Evolutionary conservation across 1,140 invertebrate species (phyloP), one percentile per base, ranked within the genome.

Genomic region (Lepidostoma basale): DNA sequence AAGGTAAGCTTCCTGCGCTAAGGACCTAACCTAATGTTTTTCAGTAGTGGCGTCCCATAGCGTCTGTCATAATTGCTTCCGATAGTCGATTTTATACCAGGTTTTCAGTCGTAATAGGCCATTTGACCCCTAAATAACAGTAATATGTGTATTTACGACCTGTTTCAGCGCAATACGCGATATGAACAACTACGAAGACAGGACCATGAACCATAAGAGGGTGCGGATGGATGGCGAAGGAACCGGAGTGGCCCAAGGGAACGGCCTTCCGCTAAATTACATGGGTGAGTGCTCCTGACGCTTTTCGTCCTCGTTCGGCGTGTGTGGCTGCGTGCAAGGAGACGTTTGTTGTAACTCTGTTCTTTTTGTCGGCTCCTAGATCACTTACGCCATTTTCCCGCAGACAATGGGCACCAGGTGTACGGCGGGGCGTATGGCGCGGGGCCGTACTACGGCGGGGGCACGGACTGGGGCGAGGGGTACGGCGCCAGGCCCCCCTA

Each of bases 151-250:
- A 12, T 8, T 5, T 23, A 6, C 10, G 16, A n/a, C 36, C 36
- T 25, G 45, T 62, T 72, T 54, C 18, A 66, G 63, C 63, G 63
- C 40, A 54, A 39, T 42, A 42, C 52, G 20, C 49, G 44, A 59
- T 76, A 83, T 83, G 81, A 83, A 83, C 78, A 83, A 83, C 81
- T 80, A 83, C 73, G 80, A 81, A 62, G 81, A 83, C 75, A 78
- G 81, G 76, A 79, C 80, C 25, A 82, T 83, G 79, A 81, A 79
- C 75, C 82, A 83, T 74, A 83, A 83, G 75, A 77, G 82, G 70
- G 76, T 82, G 71, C 77, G 82, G 70, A 83, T 83, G 82, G 82
- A 83, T 72, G 78, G 77, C 60, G 82, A 83, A 74, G 80, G 80
- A 73, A 79, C 81, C 73, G 79, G 81, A 70, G 78, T 82, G 67